Evolutionary conservation across 2,797 vertebrate species (phyloP).

Genomic region (Phaenicophaeus curvirostris): DNA sequence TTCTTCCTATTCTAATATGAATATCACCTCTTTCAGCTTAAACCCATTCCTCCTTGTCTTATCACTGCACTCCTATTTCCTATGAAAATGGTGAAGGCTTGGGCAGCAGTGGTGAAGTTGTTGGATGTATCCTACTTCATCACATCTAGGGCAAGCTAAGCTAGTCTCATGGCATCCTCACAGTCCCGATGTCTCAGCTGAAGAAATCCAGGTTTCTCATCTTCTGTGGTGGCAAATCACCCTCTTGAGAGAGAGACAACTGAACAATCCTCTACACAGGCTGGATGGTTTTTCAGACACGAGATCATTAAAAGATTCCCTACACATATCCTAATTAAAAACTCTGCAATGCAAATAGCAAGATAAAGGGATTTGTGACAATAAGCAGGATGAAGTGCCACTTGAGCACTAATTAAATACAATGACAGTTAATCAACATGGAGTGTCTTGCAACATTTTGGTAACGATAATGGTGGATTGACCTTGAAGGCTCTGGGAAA

Average conservation of each 20-base stretch:
- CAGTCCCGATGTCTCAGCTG: not conserved
- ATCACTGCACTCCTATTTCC: not conserved
- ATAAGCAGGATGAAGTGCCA: constrained; percentile 67
- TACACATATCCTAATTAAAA: constrained; percentile 73
- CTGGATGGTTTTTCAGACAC: constrained; percentile 34
- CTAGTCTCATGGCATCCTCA: not conserved
- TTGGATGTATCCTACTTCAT: not conserved
- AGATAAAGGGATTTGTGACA: constrained; percentile 71
- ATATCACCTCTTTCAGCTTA: too few relatives aligned
- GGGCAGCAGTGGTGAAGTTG: not conserved
- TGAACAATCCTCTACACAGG: not conserved
- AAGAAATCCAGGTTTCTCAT: not conserved
- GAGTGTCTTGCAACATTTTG: constrained; percentile 47
- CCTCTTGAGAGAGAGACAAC: constrained; percentile 27
- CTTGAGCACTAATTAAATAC: constrained; percentile 71
- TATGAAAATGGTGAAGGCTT: not conserved
- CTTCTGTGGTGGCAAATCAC: not conserved
- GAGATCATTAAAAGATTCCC: constrained; percentile 63
- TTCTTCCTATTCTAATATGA: too few relatives aligned
- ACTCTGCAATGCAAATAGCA: constrained; percentile 58
- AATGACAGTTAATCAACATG: constrained; percentile 70
- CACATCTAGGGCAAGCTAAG: not conserved
- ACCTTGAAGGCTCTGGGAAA: constrained; percentile 35
- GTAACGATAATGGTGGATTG: constrained; percentile 33
- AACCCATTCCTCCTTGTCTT: too few relatives aligned